These are phyloP conservation scores for Nyctibius bracteatus DNA, from an alignment of 2,113 vertebrate genomes.

Conservation along the genomic window DNA sequence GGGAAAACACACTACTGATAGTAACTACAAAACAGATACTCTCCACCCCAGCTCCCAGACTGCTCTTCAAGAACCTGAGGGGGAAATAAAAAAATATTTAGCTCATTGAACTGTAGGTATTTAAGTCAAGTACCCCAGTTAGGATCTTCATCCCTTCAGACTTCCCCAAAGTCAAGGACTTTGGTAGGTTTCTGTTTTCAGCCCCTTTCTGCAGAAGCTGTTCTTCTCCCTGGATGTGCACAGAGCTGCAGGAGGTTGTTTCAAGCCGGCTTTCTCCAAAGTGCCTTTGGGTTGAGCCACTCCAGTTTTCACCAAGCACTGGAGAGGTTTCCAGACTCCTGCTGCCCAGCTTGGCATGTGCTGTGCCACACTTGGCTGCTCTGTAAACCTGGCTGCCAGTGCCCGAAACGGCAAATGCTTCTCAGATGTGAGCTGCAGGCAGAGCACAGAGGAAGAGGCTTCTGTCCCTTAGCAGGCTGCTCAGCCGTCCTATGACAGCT, in stretches of 20 bases:
- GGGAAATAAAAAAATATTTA: not conserved
- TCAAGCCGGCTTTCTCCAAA: not conserved
- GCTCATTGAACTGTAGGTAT: not conserved
- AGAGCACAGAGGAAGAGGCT: not conserved
- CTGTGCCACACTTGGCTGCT: not conserved
- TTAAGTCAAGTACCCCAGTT: not conserved
- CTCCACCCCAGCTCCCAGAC: not conserved
- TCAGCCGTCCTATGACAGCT: not conserved
- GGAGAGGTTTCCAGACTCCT: not conserved
- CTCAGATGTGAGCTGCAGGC: not conserved
- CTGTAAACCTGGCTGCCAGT: not conserved
- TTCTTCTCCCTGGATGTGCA: not conserved
- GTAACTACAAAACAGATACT: not conserved
- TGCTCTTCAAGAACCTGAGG: not conserved
- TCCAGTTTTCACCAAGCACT: not conserved
- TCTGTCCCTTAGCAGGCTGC: not conserved
- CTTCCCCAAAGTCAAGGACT: fast-evolving
- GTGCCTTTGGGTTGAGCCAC: not conserved
- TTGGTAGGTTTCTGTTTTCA: not conserved
- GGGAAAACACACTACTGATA: not conserved
- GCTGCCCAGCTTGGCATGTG: not conserved
- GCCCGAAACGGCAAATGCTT: not conserved
- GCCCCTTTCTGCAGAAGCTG: not conserved
- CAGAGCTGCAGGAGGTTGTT: not conserved
- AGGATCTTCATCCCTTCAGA: not conserved